Conservation (phyloP, 1,140 invertebrate species). For the Myzus persicae region DNA sequence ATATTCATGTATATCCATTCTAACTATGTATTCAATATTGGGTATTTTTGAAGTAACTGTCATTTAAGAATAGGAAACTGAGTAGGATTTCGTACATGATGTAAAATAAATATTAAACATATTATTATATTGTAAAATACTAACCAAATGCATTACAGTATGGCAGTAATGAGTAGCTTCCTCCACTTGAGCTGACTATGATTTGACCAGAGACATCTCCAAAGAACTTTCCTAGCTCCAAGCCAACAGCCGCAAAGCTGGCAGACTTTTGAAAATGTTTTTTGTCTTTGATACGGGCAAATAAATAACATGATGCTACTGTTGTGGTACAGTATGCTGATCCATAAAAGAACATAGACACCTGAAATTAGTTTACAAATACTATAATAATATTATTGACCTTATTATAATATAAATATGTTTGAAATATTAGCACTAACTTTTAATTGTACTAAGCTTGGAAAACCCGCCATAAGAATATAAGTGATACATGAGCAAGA, state of each 20-base stretch:
- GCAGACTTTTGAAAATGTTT: conserved; percentile 3
- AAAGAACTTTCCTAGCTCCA: not conserved
- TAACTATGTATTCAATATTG: no score
- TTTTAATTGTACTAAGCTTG: not conserved
- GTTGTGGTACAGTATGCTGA: not conserved
- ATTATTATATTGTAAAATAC: not conserved
- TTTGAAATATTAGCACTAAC: not conserved
- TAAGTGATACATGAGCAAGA: not conserved
- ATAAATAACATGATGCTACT: not conserved
- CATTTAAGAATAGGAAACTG: not conserved
- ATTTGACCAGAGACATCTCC: not conserved
- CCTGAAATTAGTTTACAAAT: not conserved
- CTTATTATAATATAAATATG: not conserved
- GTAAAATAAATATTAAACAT: not conserved
- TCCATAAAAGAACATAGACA: not conserved
- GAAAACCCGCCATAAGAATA: not conserved
- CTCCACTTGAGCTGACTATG: not conserved
- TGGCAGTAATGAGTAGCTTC: not conserved
- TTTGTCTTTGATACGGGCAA: not conserved
- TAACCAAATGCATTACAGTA: not conserved
- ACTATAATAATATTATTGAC: not conserved
- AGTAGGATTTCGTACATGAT: not conserved
- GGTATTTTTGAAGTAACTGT: not conserved
- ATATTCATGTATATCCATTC: no score
- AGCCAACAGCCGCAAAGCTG: not conserved